phyloP scores from a whole-genome alignment of 2,113 vertebrate genomes.

The Corythaeola cristata region DNA sequence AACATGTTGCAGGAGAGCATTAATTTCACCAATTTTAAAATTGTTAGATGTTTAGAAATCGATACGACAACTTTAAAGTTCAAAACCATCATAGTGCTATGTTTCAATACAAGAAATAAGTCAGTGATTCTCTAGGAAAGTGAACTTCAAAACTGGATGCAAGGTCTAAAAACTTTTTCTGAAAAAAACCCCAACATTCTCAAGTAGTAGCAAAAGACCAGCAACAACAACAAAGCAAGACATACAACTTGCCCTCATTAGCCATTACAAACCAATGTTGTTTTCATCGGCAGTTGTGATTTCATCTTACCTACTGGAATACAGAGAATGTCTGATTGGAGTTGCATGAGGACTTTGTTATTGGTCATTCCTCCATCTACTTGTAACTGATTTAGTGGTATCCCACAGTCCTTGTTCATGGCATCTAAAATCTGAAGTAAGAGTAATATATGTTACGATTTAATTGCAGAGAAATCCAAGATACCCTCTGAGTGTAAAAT shows the following conservation, averaged over 20 bases:
- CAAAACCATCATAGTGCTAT: background rate
- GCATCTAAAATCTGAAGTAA: slow-evolving; percentile 90
- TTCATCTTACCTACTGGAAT: slow-evolving; percentile 89
- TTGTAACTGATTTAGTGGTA: slow-evolving; percentile 87
- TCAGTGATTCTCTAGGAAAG: background rate
- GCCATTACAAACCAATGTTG: background rate
- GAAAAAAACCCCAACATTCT: background rate
- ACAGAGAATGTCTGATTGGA: slow-evolving; percentile 92
- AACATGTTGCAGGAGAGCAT: background rate
- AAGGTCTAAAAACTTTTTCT: background rate
- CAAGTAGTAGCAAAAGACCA: background rate
- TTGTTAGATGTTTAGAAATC: background rate
- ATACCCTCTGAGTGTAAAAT: background rate
- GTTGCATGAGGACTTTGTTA: slow-evolving; percentile 92
- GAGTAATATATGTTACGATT: background rate
- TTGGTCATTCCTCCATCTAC: slow-evolving; percentile 95
- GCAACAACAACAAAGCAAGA: background rate
- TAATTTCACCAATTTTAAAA: background rate
- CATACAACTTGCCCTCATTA: background rate
- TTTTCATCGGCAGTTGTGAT: background rate
- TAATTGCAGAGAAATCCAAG: background rate
- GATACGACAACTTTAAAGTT: background rate
- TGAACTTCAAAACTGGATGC: background rate
- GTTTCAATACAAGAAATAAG: background rate
- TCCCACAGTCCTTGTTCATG: slow-evolving; percentile 94